A percentile compares a stretch with the other conserved stretches of the same genome.
Conservation (phyloP, 2,888 invertebrate genomes). For the Argynnis bischoffii region DNA sequence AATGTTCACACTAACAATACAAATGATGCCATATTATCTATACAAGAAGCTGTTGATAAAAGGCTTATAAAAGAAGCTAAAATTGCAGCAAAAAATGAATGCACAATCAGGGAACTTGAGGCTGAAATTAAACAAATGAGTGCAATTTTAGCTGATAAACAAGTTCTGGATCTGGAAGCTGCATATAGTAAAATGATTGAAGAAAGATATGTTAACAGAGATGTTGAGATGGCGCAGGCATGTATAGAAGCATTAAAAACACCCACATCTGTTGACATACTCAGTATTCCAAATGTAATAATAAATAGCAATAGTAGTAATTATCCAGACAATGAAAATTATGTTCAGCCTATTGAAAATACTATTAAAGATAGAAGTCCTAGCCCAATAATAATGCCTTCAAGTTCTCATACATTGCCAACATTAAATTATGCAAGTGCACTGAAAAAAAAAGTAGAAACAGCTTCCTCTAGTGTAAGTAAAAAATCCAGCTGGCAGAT, state of each 20-base stretch:
- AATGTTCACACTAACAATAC: conserved; percentile 65
- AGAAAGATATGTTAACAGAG: conserved; percentile 58
- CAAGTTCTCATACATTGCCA: conserved; percentile 51
- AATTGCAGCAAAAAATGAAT: conserved; percentile 69
- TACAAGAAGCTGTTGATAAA: conserved; percentile 71
- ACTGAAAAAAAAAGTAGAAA: conserved; percentile 58
- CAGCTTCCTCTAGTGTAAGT: conserved; percentile 69
- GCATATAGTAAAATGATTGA: conserved; percentile 59
- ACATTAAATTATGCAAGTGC: conserved; percentile 68
- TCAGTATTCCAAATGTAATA: conserved; percentile 58
- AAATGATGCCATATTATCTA: conserved; percentile 68
- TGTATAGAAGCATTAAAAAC: conserved; percentile 67
- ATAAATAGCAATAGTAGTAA: conserved; percentile 54
- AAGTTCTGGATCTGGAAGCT: conserved; percentile 58
- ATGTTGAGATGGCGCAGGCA: conserved; percentile 70
- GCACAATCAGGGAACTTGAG: conserved; percentile 67
- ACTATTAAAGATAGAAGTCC: conserved; percentile 51
- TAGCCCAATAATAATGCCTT: conserved; percentile 54
- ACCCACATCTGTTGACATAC: conserved; percentile 58
- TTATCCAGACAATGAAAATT: conserved; percentile 50
- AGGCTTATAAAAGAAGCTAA: conserved; percentile 68
- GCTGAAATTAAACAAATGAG: conserved; percentile 76
- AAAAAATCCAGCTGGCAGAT: background rate
- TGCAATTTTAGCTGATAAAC: conserved; percentile 68
- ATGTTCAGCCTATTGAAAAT: conserved; percentile 51